phyloP scores from a whole-genome alignment of 1,140 invertebrate genomes.

The Planococcus citri region DNA sequence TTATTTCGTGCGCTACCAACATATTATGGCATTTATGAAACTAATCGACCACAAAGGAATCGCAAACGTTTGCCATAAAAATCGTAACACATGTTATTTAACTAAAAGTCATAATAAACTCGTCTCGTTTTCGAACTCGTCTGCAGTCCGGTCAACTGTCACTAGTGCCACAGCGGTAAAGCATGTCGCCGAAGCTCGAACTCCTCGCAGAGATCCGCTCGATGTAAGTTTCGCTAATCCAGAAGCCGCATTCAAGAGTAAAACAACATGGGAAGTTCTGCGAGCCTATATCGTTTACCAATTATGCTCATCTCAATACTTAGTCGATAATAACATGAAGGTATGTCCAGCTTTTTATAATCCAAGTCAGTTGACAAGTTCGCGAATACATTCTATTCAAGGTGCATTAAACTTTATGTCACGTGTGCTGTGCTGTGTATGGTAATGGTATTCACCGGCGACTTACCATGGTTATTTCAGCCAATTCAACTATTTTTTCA shows the following conservation, averaged over 20 bases:
- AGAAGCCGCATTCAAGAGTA: conserved; percentile 77
- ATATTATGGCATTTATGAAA: conserved; percentile 4
- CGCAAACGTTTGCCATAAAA: neutral
- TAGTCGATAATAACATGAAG: conserved; percentile 91
- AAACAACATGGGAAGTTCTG: conserved; percentile 84
- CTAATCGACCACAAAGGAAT: neutral
- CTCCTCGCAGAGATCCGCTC: conserved; percentile 47
- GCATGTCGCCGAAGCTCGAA: neutral
- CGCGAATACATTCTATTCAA: no score
- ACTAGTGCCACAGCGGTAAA: neutral
- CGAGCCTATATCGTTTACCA: conserved; percentile 87
- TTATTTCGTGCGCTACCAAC: neutral
- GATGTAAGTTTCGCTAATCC: conserved; percentile 78
- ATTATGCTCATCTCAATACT: conserved; percentile 73
- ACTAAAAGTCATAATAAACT: neutral
- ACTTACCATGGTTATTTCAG: neutral
- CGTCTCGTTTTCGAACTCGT: neutral
- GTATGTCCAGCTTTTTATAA: conserved; percentile 50
- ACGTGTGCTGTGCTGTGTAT: no score
- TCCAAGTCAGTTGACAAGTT: no score
- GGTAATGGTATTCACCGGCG: no score
- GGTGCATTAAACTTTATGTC: no score
- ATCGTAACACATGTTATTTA: neutral
- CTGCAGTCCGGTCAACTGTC: neutral
- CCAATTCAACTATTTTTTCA: neutral